Evolutionary conservation across 1,140 invertebrate genomes (phyloP).

Genomic region (Papilio machaon): DNA sequence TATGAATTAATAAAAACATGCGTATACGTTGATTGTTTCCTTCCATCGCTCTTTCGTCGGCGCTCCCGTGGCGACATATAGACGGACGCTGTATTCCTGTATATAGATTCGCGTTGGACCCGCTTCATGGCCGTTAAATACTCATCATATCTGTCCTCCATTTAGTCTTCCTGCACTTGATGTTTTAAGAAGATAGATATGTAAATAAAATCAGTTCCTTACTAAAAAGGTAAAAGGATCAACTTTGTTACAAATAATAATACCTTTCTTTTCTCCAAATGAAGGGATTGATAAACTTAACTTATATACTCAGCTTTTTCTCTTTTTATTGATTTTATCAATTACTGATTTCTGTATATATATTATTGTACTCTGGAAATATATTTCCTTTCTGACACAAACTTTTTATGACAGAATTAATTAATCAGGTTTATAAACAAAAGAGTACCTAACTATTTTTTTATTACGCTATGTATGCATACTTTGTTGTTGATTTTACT

Average conservation of each 20-base stretch:
- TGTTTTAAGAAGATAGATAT: neutral
- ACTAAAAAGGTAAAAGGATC: neutral
- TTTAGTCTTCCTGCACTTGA: neutral
- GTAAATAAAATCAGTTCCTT: neutral
- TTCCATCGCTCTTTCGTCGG: conserved; percentile 40
- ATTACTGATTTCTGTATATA: neutral
- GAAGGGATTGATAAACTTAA: neutral
- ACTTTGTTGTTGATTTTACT: neutral
- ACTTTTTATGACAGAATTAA: neutral
- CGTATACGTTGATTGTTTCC: conserved; percentile 42
- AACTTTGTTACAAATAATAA: neutral
- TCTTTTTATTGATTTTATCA: neutral
- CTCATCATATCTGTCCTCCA: conserved; percentile 48
- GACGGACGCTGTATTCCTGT: neutral
- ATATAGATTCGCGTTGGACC: conserved; percentile 43
- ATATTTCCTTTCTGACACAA: neutral
- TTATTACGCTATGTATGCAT: too few species aligned
- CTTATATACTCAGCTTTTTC: neutral
- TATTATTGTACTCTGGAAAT: neutral
- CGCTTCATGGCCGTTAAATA: conserved; percentile 56
- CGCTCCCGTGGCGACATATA: conserved; percentile 52
- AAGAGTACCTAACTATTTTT: neutral
- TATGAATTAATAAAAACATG: neutral
- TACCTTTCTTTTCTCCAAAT: neutral
- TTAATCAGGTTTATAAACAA: neutral